A percentile compares a stretch with the other conserved stretches of the same genome.
These are phyloP conservation scores for Sebastes matsubarae DNA, from an alignment of 2,797 vertebrate species.

Conservation along the genomic window DNA sequence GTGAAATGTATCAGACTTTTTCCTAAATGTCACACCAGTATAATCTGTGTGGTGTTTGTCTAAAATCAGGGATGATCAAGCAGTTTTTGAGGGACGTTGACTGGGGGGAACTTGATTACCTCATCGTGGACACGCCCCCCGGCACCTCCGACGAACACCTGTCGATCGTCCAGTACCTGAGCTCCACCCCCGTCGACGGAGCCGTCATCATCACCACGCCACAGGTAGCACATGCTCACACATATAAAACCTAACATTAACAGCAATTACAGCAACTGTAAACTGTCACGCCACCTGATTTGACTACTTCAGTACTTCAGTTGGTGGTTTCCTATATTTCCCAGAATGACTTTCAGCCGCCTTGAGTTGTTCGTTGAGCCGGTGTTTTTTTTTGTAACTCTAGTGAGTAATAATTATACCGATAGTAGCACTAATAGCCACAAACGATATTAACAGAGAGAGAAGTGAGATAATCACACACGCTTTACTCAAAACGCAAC, in stretches of 20 bases:
- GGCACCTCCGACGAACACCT: constrained; percentile 96
- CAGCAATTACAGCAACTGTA: background rate
- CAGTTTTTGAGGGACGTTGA: constrained; percentile 97
- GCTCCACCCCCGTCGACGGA: constrained; percentile 84
- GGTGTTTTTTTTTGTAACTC: background rate
- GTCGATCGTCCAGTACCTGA: constrained; percentile 91
- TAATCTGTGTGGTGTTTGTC: background rate
- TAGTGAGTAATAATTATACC: background rate
- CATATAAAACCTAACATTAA: background rate
- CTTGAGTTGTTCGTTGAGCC: background rate
- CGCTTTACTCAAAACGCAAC: background rate
- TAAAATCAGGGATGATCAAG: constrained; percentile 92
- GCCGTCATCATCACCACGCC: constrained; percentile 93
- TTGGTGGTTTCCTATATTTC: background rate
- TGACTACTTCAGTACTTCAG: background rate
- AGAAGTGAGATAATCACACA: background rate
- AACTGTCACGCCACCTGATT: background rate
- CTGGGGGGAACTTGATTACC: constrained; percentile 95
- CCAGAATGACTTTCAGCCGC: background rate
- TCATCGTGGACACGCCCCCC: constrained; percentile 92
- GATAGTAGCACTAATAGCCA: background rate
- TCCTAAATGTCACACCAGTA: background rate
- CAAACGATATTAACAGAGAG: background rate
- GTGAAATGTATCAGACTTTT: background rate
- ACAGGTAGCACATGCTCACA: constrained; percentile 80